These are phyloP conservation scores for Arothron firmamentum DNA, from an alignment of 2,113 vertebrate genomes.

Conservation along the genomic window DNA sequence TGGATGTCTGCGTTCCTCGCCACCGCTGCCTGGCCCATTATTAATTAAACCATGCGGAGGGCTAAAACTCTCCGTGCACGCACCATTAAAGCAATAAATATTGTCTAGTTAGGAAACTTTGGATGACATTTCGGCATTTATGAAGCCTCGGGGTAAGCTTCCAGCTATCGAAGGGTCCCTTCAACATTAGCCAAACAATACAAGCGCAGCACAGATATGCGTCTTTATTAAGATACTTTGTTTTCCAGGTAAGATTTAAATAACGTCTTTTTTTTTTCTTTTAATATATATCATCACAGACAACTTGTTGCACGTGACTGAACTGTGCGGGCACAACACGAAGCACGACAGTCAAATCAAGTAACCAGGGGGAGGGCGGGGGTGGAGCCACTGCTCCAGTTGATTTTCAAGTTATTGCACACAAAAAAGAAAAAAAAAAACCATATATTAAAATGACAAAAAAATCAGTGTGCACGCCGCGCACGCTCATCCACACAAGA, in stretches of 20 bases:
- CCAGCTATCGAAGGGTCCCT: not conserved
- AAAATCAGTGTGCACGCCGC: not conserved
- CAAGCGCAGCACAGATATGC: conserved; percentile 21
- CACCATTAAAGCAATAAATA: too few species aligned
- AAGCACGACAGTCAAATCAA: conserved; percentile 33
- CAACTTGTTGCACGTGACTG: conserved; percentile 30
- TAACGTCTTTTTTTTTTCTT: conserved; percentile 54
- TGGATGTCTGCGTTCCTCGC: too few species aligned
- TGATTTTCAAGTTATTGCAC: conserved; percentile 28
- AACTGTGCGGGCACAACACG: conserved; percentile 37
- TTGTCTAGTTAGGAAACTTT: too few species aligned
- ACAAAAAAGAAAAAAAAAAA: conserved; percentile 15
- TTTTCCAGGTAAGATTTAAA: conserved; percentile 68
- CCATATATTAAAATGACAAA: conserved; percentile 16
- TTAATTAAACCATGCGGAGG: too few species aligned
- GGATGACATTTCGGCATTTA: too few species aligned
- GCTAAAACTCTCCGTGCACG: not conserved
- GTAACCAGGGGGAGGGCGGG: conserved; percentile 22
- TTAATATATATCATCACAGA: conserved; percentile 48
- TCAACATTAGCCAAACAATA: conserved; percentile 1
- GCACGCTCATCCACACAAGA: conserved; percentile 35
- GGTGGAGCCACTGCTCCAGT: conserved; percentile 1
- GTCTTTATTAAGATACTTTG: conserved; percentile 65
- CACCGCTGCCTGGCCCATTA: too few species aligned
- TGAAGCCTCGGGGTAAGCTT: not conserved